These are phyloP conservation scores for Stercorarius parasiticus DNA, from an alignment of 2,113 vertebrate genomes.

Conservation along the genomic window DNA sequence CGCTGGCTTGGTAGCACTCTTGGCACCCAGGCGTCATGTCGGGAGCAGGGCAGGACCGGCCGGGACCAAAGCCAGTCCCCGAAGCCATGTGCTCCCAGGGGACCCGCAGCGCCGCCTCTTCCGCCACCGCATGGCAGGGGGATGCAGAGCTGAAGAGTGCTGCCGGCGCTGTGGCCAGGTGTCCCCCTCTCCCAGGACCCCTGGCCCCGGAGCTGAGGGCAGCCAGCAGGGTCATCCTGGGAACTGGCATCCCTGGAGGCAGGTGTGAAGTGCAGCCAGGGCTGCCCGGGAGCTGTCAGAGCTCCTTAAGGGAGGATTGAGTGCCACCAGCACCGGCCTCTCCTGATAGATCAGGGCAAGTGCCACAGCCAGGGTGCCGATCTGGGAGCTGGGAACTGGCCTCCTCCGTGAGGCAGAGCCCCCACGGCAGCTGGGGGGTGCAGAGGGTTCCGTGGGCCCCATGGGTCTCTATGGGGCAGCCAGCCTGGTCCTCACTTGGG, in stretches of 20 bases:
- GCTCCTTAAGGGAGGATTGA: constrained; percentile 6
- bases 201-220: not conserved
- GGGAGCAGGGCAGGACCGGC: not conserved
- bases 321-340: not conserved
- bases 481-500: rapidly evolving
- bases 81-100: not conserved
- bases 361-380: not conserved
- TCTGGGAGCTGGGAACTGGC: not conserved
- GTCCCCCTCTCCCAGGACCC: not conserved
- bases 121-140: not conserved
- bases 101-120: not conserved
- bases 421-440: not conserved
- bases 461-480: not conserved
- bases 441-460: not conserved
- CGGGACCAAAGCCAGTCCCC: not conserved
- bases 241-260: not conserved
- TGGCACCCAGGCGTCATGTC: not conserved
- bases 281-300: not conserved
- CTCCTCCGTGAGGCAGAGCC: not conserved
- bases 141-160: rapidly evolving
- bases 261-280: not conserved
- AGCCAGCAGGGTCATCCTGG: not conserved
- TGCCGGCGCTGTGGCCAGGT: not conserved
- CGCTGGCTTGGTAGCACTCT: rapidly evolving
- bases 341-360: not conserved